Percentiles rank a stretch among this genome's conserved stretches.
These are phyloP conservation scores for Cephalotes varians DNA, from an alignment of 2,888 invertebrate genomes.

Conservation along the genomic window DNA sequence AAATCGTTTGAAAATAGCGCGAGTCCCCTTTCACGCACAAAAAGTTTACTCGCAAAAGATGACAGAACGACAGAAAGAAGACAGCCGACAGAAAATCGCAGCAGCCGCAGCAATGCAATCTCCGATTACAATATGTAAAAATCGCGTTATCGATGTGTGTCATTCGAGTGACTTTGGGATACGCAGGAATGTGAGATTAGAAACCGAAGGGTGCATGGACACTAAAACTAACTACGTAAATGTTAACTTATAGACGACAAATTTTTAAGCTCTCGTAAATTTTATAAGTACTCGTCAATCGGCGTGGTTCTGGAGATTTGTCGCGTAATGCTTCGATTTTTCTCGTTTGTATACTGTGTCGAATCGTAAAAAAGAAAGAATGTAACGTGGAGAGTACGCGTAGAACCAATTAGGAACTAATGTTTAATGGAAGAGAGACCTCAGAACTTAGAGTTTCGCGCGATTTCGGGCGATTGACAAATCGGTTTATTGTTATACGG, in stretches of 20 bases:
- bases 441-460: constrained; percentile 6
- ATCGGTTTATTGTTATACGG: constrained; percentile 26
- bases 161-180: constrained; percentile 23
- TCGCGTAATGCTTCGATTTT: constrained; percentile 43
- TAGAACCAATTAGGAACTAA: constrained; percentile 37
- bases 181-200: constrained; percentile 28
- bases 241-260: constrained; percentile 52
- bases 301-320: constrained; percentile 64
- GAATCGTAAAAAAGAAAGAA: not conserved
- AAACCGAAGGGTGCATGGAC: constrained; percentile 21
- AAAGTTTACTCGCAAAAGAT: constrained; percentile 28
- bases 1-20: constrained; percentile 43
- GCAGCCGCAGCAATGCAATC: constrained; percentile 24
- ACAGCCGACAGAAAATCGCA: constrained; percentile 7
- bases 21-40: constrained; percentile 52
- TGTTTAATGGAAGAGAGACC: not conserved
- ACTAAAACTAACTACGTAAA: constrained; percentile 43
- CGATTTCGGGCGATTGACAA: constrained; percentile 26
- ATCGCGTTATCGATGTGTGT: constrained; percentile 25
- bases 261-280: constrained; percentile 54
- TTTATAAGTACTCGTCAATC: constrained; percentile 52
- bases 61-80: too few relatives aligned
- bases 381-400: not conserved
- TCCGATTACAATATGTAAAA: constrained; percentile 33
- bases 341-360: constrained; percentile 29